A percentile compares a stretch with the other conserved stretches of the same genome.
phyloP scores from a whole-genome alignment of 1,140 invertebrate species.

The Protaetia brevitarsis region DNA sequence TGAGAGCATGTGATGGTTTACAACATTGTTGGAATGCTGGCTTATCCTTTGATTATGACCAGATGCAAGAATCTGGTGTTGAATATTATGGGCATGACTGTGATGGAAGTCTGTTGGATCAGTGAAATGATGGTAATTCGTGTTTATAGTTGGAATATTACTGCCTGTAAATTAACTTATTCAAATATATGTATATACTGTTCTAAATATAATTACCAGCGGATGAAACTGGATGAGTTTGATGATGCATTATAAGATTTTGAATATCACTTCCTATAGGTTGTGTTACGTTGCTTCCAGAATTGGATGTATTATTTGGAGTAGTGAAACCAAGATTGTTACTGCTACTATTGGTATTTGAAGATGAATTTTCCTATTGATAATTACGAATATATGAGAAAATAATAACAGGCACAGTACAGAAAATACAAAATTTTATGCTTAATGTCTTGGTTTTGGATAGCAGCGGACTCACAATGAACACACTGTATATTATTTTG shows the following conservation, averaged over 20 bases:
- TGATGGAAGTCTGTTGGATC: constrained; percentile 45
- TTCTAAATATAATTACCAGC: constrained; percentile 21
- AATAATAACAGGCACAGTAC: neutral
- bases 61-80: constrained; percentile 43
- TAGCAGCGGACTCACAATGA: too few relatives aligned
- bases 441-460: too few relatives aligned
- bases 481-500: too few relatives aligned
- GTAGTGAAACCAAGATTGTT: constrained; percentile 37
- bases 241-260: constrained; percentile 48
- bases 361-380: constrained; percentile 30
- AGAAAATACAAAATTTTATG: too few relatives aligned
- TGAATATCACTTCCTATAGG: constrained; percentile 45
- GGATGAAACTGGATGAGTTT: constrained; percentile 40
- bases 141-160: constrained; percentile 38
- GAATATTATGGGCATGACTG: constrained; percentile 44
- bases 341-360: constrained; percentile 31
- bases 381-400: constrained; percentile 29
- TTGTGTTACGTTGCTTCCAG: constrained; percentile 33
- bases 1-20: constrained; percentile 44
- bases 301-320: constrained; percentile 31
- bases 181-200: constrained; percentile 22
- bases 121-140: constrained; percentile 45
- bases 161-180: constrained; percentile 31
- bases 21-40: constrained; percentile 38
- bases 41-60: constrained; percentile 39